Conservation (phyloP, 2,888 invertebrate species). For the Drosophila anomelani region DNA sequence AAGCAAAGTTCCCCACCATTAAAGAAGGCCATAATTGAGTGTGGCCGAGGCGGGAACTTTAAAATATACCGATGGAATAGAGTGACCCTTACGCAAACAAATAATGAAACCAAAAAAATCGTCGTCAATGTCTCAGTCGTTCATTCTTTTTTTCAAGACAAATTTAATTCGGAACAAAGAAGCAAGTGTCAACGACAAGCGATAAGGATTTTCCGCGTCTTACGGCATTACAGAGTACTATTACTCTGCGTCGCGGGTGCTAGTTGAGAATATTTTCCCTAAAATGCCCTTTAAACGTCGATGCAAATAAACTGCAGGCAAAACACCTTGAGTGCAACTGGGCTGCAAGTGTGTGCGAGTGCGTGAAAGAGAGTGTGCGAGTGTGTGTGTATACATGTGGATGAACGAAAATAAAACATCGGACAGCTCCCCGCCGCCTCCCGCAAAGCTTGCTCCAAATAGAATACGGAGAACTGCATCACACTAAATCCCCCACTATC, state of each 20-base stretch:
- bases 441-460: conserved; percentile 40
- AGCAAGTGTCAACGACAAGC: not conserved
- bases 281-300: conserved; percentile 18
- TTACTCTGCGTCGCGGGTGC: conserved; percentile 2
- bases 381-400: conserved; percentile 49
- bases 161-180: conserved; percentile 12
- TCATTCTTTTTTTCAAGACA: too few species aligned
- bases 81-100: too few species aligned
- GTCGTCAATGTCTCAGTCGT: too few species aligned
- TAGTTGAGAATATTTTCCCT: not conserved
- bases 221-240: not conserved
- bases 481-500: conserved; percentile 36
- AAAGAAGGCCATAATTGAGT: too few species aligned
- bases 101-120: too few species aligned
- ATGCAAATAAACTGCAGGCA: conserved; percentile 45
- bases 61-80: too few species aligned
- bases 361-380: conserved; percentile 19
- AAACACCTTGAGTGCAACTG: conserved; percentile 48
- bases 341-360: conserved; percentile 24
- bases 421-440: conserved; percentile 42
- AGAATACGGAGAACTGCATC: conserved; percentile 61
- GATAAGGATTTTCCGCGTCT: not conserved
- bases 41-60: too few species aligned
- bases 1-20: not conserved
- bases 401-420: conserved; percentile 73